A percentile compares a stretch with the other conserved stretches of the same genome.
These are phyloP conservation scores for Novumbra hubbsi DNA, from an alignment of 2,797 vertebrate genomes.

Conservation along the genomic window DNA sequence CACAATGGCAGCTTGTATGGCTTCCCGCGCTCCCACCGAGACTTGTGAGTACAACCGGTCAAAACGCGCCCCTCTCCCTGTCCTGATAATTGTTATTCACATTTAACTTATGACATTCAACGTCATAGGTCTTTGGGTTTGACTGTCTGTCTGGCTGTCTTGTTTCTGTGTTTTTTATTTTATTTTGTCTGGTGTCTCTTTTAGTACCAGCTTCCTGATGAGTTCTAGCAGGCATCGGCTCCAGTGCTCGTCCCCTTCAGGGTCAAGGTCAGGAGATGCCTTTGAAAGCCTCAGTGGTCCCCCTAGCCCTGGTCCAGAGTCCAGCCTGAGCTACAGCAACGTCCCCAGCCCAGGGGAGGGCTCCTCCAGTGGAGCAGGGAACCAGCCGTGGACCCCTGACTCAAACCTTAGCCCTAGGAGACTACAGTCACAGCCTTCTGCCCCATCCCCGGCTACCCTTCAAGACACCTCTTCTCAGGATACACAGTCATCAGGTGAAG, in stretches of 20 bases:
- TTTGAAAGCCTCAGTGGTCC: conserved; percentile 67
- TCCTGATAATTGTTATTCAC: not conserved
- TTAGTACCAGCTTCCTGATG: conserved; percentile 78
- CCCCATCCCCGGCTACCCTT: conserved; percentile 65
- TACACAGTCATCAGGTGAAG: conserved; percentile 76
- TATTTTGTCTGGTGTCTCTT: not conserved
- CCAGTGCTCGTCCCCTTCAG: conserved; percentile 57
- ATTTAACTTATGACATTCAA: too few relatives aligned
- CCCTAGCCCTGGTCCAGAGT: conserved; percentile 60
- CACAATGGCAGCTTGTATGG: conserved; percentile 75
- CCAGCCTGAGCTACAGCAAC: conserved; percentile 71
- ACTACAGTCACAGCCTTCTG: conserved; percentile 43
- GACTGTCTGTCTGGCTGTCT: too few relatives aligned
- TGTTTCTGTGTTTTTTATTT: not conserved
- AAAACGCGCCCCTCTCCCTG: not conserved
- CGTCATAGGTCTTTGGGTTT: not conserved
- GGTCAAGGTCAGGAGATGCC: conserved; percentile 56
- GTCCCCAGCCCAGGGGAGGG: conserved; percentile 67
- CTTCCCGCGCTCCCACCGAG: conserved; percentile 80
- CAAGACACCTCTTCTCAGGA: conserved; percentile 77
- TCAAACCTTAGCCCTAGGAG: conserved; percentile 48
- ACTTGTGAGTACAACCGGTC: conserved; percentile 80
- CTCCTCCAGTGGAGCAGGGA: conserved; percentile 54
- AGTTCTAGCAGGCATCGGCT: conserved; percentile 66
- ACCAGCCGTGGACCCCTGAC: conserved; percentile 57